Base-by-base conservation (phyloP, 2,888 invertebrate species). In the Oligia latruncula region DNA sequence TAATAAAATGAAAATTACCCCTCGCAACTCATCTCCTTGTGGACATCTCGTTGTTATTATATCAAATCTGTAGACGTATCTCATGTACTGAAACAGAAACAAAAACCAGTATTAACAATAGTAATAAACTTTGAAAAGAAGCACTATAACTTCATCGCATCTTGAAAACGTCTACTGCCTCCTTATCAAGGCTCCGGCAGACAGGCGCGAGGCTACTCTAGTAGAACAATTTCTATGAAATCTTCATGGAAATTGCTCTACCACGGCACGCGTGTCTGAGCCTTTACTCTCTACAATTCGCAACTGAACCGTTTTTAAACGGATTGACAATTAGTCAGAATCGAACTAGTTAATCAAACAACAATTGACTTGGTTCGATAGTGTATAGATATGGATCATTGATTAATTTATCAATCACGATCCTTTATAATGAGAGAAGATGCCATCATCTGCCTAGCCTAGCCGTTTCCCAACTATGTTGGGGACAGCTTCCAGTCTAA, bases 21-120 rank as follows among this genome's bases (percentile, higher is more conserved):
- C 90, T 86, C 92, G 90, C 68, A 96, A 89, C 72, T 94, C 93
- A 9, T 91, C 85, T 40, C 94, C 95, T 90, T 91, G 90, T 0
- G 95, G 95, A 90, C 96, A 96, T 88, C 95, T 93, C 23, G 92
- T 95, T 3, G 93, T 92, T 23, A 97, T 95, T 3, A 96, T 88
- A 17, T 95, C 95, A 83, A 93, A 86, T 67, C 89, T 93, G 13
- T 93, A 87, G 8, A 95, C 94, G 92, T 97, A 97, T 90, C 89
- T 93, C 58, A 92, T 74, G 73, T 95, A 96, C 96, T 96, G 93
- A 81, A 95, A 96, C 83, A 78, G 15, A 49, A 35, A 65, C 73
- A 15, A n/a, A 46, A 40, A 40, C 3, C 17, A n/a, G 0, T 23
- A 49, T 23, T 40, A 46, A 68, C 13, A 20, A 67, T 43, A 17